These are phyloP conservation scores for Knipowitschia caucasica DNA, from an alignment of 2,797 vertebrate species.

Conservation along the genomic window DNA sequence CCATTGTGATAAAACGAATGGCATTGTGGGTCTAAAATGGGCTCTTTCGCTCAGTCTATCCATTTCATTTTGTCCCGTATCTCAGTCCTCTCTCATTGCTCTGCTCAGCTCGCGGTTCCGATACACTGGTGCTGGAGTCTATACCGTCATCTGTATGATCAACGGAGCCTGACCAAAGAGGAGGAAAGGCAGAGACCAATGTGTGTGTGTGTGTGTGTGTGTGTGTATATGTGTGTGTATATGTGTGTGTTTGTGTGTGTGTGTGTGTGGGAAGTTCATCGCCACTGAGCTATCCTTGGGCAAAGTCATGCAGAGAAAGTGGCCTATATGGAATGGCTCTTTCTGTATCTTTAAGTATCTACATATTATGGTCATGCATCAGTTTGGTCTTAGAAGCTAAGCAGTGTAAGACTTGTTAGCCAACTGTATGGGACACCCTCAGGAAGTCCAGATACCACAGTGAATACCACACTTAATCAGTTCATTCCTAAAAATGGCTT, in stretches of 20 bases:
- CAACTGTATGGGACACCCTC: no score
- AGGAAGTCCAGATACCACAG: no score
- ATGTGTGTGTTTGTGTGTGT: no score
- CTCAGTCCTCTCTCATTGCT: slow-evolving; percentile 34
- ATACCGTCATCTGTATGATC: slow-evolving; percentile 56
- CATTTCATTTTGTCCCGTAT: slow-evolving; percentile 43
- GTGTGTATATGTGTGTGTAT: slow-evolving; percentile 18
- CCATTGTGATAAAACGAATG: slow-evolving; percentile 53
- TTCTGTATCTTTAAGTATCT: slow-evolving; percentile 28
- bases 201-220: slow-evolving; percentile 17
- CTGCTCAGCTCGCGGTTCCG: slow-evolving; percentile 44
- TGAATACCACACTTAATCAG: no score
- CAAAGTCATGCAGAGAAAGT: slow-evolving; percentile 49
- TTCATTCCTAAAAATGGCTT: no score
- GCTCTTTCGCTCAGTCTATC: slow-evolving; percentile 37
- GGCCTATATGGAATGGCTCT: slow-evolving; percentile 22
- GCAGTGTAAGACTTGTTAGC: no score
- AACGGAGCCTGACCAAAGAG: slow-evolving; percentile 54
- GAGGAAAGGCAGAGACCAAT: slow-evolving; percentile 42
- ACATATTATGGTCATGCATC: background rate
- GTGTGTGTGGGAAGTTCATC: slow-evolving; percentile 40
- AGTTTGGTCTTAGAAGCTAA: no score
- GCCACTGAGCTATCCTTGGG: slow-evolving; percentile 58
- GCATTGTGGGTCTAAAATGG: slow-evolving; percentile 59
- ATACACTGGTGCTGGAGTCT: slow-evolving; percentile 47